Percentiles rank a stretch among this genome's conserved stretches.
These are phyloP conservation scores for Sebastes miniatus DNA, from an alignment of 2,797 vertebrate species.

Conservation along the genomic window DNA sequence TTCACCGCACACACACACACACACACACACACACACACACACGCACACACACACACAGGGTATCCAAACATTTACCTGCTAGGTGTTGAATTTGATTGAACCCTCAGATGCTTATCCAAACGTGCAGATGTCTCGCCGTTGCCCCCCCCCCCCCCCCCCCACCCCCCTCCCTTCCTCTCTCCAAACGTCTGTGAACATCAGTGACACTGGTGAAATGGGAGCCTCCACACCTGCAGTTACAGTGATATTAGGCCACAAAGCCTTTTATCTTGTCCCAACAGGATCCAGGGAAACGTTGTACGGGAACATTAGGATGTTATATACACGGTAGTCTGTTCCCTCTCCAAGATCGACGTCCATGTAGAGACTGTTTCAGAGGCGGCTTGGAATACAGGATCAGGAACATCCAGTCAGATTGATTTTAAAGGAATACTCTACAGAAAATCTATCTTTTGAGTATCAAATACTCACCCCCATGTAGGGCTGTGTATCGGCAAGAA, in stretches of 20 bases:
- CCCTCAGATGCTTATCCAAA: constrained; percentile 79
- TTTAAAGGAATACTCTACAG: too few species aligned
- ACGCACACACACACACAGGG: constrained; percentile 20
- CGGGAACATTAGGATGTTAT: constrained; percentile 43
- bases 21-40: too few species aligned
- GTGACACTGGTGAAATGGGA: constrained; percentile 70
- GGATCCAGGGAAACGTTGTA: constrained; percentile 51
- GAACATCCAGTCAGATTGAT: too few species aligned
- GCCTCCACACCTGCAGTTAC: constrained; percentile 70
- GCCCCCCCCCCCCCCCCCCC: neutral
- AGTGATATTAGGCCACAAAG: constrained; percentile 56
- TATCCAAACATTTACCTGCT: constrained; percentile 72
- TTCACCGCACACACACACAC: neutral
- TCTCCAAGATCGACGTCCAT: constrained; percentile 26
- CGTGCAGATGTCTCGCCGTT: constrained; percentile 75
- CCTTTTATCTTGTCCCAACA: constrained; percentile 74
- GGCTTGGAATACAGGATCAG: too few species aligned
- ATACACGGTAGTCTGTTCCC: constrained; percentile 18
- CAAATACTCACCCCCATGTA: too few species aligned
- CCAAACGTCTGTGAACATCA: constrained; percentile 59
- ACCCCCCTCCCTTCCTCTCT: too few species aligned
- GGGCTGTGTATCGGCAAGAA: too few species aligned
- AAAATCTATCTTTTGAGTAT: too few species aligned
- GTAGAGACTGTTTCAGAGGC: neutral
- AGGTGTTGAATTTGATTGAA: constrained; percentile 79